Evolutionary conservation across 2,113 vertebrate species (phyloP).

Genomic region (Gymnogyps californianus): DNA sequence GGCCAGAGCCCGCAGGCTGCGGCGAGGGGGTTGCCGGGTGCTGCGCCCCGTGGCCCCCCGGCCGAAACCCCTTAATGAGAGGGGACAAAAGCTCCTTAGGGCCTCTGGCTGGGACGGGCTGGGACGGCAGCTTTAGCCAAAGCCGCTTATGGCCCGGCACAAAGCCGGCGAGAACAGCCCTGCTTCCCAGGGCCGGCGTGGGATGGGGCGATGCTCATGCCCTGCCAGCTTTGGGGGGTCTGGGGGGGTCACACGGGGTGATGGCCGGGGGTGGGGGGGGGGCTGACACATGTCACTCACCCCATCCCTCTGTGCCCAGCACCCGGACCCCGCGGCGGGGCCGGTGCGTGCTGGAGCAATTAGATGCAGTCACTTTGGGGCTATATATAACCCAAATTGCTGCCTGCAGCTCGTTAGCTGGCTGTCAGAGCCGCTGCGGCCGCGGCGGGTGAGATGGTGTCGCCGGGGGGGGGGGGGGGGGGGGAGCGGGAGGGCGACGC

Average conservation of each 20-base stretch:
- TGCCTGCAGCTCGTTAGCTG: constrained; percentile 13
- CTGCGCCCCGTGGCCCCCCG: not conserved
- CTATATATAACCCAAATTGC: constrained; percentile 10
- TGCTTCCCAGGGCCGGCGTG: not conserved
- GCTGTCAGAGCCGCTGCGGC: constrained; percentile 28
- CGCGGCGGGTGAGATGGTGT: not conserved
- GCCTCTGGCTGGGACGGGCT: constrained; percentile 15
- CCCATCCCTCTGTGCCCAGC: not conserved
- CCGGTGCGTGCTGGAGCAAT: not conserved
- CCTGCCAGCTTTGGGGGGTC: not conserved
- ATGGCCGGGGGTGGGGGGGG: not conserved
- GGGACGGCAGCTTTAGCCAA: constrained; percentile 36
- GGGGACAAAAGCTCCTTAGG: constrained; percentile 47
- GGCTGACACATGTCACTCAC: not conserved
- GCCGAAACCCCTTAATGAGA: not conserved
- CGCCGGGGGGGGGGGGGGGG: not conserved
- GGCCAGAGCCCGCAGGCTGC: not conserved
- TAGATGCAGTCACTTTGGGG: constrained; percentile 27
- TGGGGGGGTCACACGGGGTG: not conserved
- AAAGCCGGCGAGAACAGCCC: constrained; percentile 1
- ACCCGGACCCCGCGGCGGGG: not conserved
- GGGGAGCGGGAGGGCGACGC: not conserved
- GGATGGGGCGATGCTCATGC: not conserved
- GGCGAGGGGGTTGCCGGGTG: not conserved
- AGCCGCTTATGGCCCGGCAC: constrained; percentile 31